phyloP scores from a whole-genome alignment of 2,888 invertebrate genomes.

The Beris chalybata region DNA sequence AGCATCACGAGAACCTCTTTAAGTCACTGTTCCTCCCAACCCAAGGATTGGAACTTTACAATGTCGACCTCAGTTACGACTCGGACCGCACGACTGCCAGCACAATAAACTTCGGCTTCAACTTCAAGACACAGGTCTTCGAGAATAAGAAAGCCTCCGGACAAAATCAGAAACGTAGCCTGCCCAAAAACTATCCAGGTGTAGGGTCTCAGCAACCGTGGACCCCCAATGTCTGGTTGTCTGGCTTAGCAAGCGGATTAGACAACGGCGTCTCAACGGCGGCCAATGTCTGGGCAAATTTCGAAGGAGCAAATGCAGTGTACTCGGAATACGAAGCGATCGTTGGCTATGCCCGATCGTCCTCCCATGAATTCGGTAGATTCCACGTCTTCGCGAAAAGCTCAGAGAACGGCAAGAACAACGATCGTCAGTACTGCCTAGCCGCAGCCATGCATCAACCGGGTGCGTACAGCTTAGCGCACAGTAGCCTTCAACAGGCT shows the following conservation, averaged over 20 bases:
- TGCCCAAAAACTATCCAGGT: too few relatives aligned
- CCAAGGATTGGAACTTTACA: conserved; percentile 9
- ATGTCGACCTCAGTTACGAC: background rate
- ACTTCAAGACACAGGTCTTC: background rate
- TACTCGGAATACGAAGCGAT: conserved; percentile 6
- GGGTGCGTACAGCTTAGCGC: conserved; percentile 57
- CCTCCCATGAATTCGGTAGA: background rate
- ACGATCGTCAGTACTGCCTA: conserved; percentile 11
- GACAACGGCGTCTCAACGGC: background rate
- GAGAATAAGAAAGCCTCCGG: background rate
- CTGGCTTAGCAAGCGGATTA: background rate
- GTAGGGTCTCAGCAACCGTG: too few relatives aligned
- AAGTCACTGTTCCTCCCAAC: background rate
- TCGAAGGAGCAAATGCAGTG: background rate
- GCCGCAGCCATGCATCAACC: background rate
- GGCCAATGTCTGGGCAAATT: background rate
- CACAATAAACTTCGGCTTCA: background rate
- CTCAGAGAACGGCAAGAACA: background rate
- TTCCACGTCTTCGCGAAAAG: background rate
- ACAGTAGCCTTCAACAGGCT: conserved; percentile 61
- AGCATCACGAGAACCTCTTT: conserved; percentile 34
- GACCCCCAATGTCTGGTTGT: too few relatives aligned
- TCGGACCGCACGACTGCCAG: background rate
- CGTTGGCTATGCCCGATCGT: background rate
- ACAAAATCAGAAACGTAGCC: too few relatives aligned